Percentiles rank a stretch among this genome's conserved stretches.
These are phyloP conservation scores for Mythimna ferrago DNA, from an alignment of 2,888 invertebrate species.

Conservation along the genomic window DNA sequence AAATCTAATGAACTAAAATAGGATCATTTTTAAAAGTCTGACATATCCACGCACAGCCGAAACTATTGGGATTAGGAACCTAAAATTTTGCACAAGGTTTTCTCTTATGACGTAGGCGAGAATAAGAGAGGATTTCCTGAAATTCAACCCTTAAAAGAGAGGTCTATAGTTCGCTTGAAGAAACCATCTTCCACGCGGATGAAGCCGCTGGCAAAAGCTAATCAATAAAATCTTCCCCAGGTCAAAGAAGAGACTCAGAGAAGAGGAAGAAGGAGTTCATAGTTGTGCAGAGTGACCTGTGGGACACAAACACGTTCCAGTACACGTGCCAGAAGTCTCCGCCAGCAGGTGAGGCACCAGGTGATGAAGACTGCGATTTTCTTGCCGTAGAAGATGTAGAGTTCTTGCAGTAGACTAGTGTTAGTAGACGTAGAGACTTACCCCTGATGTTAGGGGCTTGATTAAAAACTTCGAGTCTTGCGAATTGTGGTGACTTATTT, in stretches of 20 bases:
- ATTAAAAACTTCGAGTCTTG: too few relatives aligned
- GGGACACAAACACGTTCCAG: conserved; percentile 92
- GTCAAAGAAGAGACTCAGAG: conserved; percentile 88
- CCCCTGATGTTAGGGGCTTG: not conserved
- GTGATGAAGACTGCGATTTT: conserved; percentile 52
- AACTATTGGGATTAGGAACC: too few relatives aligned
- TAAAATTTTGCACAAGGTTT: too few relatives aligned
- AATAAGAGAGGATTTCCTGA: too few relatives aligned
- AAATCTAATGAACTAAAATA: too few relatives aligned
- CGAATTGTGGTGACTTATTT: too few relatives aligned
- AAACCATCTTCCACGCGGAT: too few relatives aligned
- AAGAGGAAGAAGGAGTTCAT: conserved; percentile 91
- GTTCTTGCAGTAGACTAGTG: conserved; percentile 5
- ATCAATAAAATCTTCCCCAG: conserved; percentile 64
- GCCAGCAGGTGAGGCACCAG: conserved; percentile 72
- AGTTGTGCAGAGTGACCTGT: conserved; percentile 92
- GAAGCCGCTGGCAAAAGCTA: not conserved
- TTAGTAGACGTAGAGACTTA: conserved; percentile 18
- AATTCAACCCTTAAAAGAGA: too few relatives aligned
- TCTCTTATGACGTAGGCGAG: too few relatives aligned
- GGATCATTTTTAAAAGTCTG: too few relatives aligned
- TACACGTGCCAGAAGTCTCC: conserved; percentile 88
- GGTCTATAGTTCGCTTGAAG: too few relatives aligned
- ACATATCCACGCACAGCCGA: too few relatives aligned
- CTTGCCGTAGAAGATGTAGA: conserved; percentile 37